Evolutionary conservation across 2,888 invertebrate genomes (phyloP).

Genomic region (Crematogaster levior): DNA sequence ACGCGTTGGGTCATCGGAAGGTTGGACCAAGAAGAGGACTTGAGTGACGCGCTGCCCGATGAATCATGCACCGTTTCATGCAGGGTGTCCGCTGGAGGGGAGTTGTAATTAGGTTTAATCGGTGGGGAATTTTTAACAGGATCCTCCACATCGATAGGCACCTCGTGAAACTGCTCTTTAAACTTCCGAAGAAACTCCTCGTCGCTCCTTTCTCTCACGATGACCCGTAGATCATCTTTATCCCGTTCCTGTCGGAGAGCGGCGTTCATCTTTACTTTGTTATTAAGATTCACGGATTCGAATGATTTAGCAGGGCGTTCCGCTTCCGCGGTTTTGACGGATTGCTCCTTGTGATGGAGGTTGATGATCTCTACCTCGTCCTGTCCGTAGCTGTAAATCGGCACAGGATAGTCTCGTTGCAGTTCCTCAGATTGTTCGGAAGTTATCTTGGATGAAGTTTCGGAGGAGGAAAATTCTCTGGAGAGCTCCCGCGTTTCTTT

Average conservation of each 20-base stretch:
- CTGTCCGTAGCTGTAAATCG: conserved; percentile 84
- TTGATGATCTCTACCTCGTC: conserved; percentile 86
- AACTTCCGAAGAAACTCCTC: conserved; percentile 79
- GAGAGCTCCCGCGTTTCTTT: conserved; percentile 72
- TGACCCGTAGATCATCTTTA: conserved; percentile 74
- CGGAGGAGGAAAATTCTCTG: conserved; percentile 66
- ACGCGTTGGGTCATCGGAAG: conserved; percentile 63
- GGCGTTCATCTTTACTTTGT: conserved; percentile 61
- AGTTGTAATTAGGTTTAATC: conserved; percentile 42
- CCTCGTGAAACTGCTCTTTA: conserved; percentile 75
- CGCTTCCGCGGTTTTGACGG: not conserved
- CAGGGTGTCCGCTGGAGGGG: not conserved
- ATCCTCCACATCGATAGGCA: conserved; percentile 27
- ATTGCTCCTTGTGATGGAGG: conserved; percentile 78
- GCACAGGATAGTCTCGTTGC: conserved; percentile 85
- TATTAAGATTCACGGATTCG: conserved; percentile 59
- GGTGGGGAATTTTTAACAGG: conserved; percentile 27
- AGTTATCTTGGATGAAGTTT: conserved; percentile 44
- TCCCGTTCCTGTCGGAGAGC: conserved; percentile 52
- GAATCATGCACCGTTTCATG: conserved; percentile 47
- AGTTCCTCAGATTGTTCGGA: conserved; percentile 81
- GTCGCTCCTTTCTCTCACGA: conserved; percentile 78
- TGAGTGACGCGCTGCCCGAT: conserved; percentile 21
- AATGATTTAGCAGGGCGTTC: conserved; percentile 2
- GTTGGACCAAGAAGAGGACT: conserved; percentile 8